Base-by-base conservation (phyloP, 2,888 invertebrate species). In the Nezara viridula region DNA sequence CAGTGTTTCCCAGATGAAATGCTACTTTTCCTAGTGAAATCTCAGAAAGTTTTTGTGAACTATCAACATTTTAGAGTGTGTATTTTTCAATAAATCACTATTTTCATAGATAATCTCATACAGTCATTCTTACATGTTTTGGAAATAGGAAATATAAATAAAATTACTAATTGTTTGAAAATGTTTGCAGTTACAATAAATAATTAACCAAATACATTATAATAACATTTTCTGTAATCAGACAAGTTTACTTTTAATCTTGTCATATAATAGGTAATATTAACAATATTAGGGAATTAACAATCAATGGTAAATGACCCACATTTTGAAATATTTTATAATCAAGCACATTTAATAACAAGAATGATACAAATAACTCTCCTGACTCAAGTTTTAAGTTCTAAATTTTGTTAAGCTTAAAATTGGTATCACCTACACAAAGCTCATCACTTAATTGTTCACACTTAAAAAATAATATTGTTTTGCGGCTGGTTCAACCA, bases 401-500 rank as follows among this genome's bases (percentile, higher is more conserved):
- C 6, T 73, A 73, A 86, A 24, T 60, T 52, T 44, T 60, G 60
- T 86, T 37, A 40, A 73, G 88, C 14, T 47, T 73, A 27, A 73
- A 88, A 88, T 40, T 73, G 49, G 16, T 73, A 40, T 49, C 27
- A 24, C 66, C 73, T 88, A 88, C 49, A 88, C 37, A 47, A 88
- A 88, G 88, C 88, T 32, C 88, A 47, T 88, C 66, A 66, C 27
- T 3, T 44, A 27, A 44, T 49, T 73, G 44, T 47, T 47, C 60
- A 88, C 73, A 49, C 88, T 73, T 88, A 73, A 88, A 73, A 88
- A 88, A 88, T 87, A 87, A 88, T 32, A 88, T 37, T n/a, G 47
- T 88, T 88, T 73, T 44, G 24, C 73, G 47, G 16, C n/a, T 87
- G 44, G 40, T 86, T 52, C 86, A 86, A 52, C 66, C 16, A 47